phyloP scores from a whole-genome alignment of 2,888 invertebrate species.

The Halictus ligatus region DNA sequence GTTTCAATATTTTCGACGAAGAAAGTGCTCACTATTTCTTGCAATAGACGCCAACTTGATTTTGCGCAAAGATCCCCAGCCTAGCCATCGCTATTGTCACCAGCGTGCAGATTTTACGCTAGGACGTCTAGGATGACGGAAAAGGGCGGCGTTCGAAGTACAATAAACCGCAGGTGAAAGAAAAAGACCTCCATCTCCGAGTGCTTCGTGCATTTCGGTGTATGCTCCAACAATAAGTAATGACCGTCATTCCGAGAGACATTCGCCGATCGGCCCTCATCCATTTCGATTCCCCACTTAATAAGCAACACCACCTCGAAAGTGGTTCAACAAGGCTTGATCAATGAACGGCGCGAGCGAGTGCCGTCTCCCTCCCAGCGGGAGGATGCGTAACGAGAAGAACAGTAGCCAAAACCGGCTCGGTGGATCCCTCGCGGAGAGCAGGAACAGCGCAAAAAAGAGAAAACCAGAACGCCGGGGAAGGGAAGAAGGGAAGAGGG shows the following conservation, averaged over 20 bases:
- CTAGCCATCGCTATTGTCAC: too few species aligned
- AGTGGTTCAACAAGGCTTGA: slow-evolving; percentile 15
- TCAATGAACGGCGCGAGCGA: slow-evolving; percentile 23
- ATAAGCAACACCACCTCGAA: slow-evolving; percentile 8
- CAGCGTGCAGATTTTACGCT: too few species aligned
- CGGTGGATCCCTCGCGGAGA: slow-evolving; percentile 1
- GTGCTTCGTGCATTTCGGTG: too few species aligned
- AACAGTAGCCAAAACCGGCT: slow-evolving; percentile 43
- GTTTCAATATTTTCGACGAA: too few species aligned
- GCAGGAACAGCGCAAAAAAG: slow-evolving; percentile 2
- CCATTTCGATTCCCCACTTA: not conserved
- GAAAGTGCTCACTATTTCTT: too few species aligned
- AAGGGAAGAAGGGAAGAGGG: not conserved
- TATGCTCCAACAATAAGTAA: too few species aligned
- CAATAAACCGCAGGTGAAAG: too few species aligned
- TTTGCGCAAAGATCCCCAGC: too few species aligned
- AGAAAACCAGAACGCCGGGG: not conserved
- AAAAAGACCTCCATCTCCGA: too few species aligned
- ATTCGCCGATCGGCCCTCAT: not conserved
- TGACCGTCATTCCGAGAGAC: not conserved
- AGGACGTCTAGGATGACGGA: too few species aligned
- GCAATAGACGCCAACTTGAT: too few species aligned
- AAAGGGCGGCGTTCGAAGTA: too few species aligned
- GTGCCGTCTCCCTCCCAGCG: not conserved
- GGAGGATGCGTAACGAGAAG: slow-evolving; percentile 3